A percentile compares a stretch with the other conserved stretches of the same genome.
These are phyloP conservation scores for Drosophila obscura DNA, from an alignment of 1,140 invertebrate species.

Conservation along the genomic window DNA sequence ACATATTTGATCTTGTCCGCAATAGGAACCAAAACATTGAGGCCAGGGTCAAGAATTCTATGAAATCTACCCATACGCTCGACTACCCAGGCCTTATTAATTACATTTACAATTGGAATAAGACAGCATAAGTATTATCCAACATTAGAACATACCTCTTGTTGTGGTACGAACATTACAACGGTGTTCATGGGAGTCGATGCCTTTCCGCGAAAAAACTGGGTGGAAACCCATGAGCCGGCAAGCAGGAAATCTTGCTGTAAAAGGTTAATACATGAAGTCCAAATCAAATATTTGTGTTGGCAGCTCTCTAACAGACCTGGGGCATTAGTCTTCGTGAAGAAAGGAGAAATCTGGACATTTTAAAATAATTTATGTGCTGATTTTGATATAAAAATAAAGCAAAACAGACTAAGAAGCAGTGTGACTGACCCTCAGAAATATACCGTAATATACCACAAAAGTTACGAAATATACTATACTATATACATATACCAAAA, in stretches of 20 bases:
- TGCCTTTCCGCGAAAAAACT: slow-evolving; percentile 84
- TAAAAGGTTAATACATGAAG: slow-evolving; percentile 2
- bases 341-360: slow-evolving; percentile 67
- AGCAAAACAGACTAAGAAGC: slow-evolving; percentile 30
- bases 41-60: slow-evolving; percentile 95
- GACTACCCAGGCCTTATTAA: slow-evolving; percentile 94
- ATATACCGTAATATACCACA: no score
- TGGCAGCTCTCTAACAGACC: slow-evolving; percentile 25
- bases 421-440: neutral
- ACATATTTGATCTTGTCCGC: slow-evolving; percentile 98
- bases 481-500: no score
- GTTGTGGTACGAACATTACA: slow-evolving; percentile 99
- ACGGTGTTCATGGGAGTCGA: slow-evolving; percentile 95
- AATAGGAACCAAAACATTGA: slow-evolving; percentile 96
- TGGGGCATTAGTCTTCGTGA: slow-evolving; percentile 59
- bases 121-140: slow-evolving; percentile 7
- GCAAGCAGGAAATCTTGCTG: slow-evolving; percentile 67
- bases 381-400: slow-evolving; percentile 31
- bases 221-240: slow-evolving; percentile 55
- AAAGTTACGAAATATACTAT: no score
- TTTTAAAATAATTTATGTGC: slow-evolving; percentile 45
- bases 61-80: slow-evolving; percentile 99
- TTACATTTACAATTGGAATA: neutral
- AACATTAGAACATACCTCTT: slow-evolving; percentile 90
- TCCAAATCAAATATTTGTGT: neutral